Base-by-base conservation (phyloP, 2,797 vertebrate genomes). In the Ctenopoma multispine region DNA sequence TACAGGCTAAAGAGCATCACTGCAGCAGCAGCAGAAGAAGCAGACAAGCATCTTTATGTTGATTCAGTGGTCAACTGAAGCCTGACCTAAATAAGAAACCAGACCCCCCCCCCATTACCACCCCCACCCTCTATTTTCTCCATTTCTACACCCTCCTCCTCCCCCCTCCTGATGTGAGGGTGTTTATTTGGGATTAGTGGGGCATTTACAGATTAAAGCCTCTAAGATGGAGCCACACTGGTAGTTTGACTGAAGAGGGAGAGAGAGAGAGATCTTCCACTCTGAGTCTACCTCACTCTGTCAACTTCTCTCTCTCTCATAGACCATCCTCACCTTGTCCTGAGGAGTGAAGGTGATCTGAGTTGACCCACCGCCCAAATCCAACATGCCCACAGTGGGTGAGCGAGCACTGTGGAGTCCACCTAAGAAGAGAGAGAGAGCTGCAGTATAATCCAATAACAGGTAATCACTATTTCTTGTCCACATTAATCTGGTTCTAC, bases 311-410 rank as follows among this genome's bases (percentile, higher is more conserved):
- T 24, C 36, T 38, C 54, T 54, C 24, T 29, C 64, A n/a, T n/a
- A n/a, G n/a, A n/a, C n/a, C 21, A 1, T 15, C 57, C 4, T 93
- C 93, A 99, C 97, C 96, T 99, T 93, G 0, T 91, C 84, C 49
- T 85, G 93, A 0, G 96, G 96, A 41, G 95, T 95, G 91, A 99
- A 99, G 82, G 97, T 97, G 92, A 99, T 96, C 91, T 99, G 98
- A 49, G 96, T 99, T 1, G 97, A 99, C 31, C 97, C 98, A 3
- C 97, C 96, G 11, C 98, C 97, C 83, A 99, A 87, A 83, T 99
- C 97, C 89, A 99, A 84, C 92, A 97, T 97, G 54, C 97, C 98
- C 40, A 96, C 94, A 0, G 93, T 95, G 87, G 88, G 90, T 21
- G 80, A 92, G 81, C 88, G 88, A 0, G 92, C 72, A 12, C 87